Percentiles rank a stretch among this genome's conserved stretches.
Evolutionary conservation across 2,113 vertebrate species (phyloP).

Genomic region (Sorex araneus): DNA sequence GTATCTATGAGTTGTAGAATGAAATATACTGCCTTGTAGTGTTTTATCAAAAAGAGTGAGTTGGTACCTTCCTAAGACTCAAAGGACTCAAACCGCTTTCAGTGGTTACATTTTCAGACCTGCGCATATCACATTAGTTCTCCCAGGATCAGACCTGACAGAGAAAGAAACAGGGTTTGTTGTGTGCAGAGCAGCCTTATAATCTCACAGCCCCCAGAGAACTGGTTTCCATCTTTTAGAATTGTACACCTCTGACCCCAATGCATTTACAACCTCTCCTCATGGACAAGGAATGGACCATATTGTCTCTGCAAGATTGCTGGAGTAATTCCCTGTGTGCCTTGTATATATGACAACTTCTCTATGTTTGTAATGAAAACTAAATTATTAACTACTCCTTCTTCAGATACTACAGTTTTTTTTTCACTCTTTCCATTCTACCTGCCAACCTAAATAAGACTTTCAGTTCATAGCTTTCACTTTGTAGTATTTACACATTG

Average conservation of each 20-base stretch:
- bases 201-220: not conserved
- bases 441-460: accelerated
- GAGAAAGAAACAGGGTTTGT: not conserved
- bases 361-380: not conserved
- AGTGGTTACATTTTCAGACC: not conserved
- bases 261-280: not conserved
- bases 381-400: accelerated
- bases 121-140: not conserved
- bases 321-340: accelerated
- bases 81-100: not conserved
- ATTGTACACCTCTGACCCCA: no score
- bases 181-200: not conserved
- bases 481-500: not conserved
- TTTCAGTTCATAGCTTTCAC: not conserved
- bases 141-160: not conserved
- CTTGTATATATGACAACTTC: not conserved
- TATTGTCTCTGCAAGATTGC: not conserved
- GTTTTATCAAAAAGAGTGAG: not conserved
- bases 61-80: not conserved
- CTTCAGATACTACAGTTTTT: not conserved
- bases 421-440: not conserved
- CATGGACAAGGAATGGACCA: accelerated
- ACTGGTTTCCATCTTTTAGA: not conserved
- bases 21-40: not conserved
- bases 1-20: not conserved